Base-by-base conservation (phyloP, 1,140 invertebrate species). In the Lysiphlebus fabarum region DNA sequence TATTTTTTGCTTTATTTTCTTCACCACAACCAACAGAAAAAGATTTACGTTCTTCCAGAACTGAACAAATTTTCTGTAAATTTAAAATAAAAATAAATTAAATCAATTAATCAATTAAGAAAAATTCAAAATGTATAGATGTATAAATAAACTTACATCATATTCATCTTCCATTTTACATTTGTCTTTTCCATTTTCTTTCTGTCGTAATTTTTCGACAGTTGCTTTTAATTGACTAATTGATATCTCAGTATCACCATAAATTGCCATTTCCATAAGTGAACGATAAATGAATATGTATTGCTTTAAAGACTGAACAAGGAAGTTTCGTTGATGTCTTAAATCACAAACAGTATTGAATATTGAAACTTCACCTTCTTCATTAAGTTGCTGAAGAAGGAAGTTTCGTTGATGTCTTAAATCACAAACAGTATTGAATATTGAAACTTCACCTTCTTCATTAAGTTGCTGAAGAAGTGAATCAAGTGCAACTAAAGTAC, bases 271-370 rank as follows among this genome's bases (percentile, higher is more conserved):
- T 77, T 99, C 96, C 76, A 98, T 88, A 12, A 98, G 75, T 48
- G 95, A 91, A 50, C 93, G 90, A 78, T 98, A 98, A 59, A 98
- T 90, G 80, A 98, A 99, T 62, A 98, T 92, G 77, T 98, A 98
- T 82, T 98, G 95, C 85, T 97, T 96, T 84, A 96, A 77, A 47
- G 92, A 95, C 76, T 97, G 94, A 41, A 97, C 94, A 58, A 97
- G 82, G 77, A 95, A 94, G 75, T 96, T 96, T 67, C 94, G 80
- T 76, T 95, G 93, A 70, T 92, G 87, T 65, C 93, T 81, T 63
- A 96, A 82, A 74, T 93, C 93, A 68, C 89, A 93, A 43, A 96
- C 90, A 8, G 90, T 93, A 73, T 92, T 92, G 76, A 92, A 95
- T 41, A 96, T 92, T 17, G 17, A 17, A 17, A 17, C 3, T 17